Evolutionary conservation across 2,888 invertebrate species (phyloP).

Genomic region (Leptinotarsa rubiginosa): DNA sequence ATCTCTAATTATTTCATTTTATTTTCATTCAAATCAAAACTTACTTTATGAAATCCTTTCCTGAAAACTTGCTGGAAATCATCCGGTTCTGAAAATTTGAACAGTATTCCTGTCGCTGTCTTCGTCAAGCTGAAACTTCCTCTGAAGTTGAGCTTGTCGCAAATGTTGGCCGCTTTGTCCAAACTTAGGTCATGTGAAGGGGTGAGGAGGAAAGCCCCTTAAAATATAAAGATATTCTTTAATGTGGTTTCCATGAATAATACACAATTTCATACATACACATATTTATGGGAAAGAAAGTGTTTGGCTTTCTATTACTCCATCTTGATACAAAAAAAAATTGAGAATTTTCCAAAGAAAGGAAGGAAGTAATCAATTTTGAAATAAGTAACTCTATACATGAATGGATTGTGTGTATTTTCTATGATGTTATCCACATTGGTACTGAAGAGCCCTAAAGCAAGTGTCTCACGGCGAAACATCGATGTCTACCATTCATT

Average conservation of each 20-base stretch:
- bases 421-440: too few species aligned
- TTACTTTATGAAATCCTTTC: slow-evolving; percentile 81
- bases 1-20: background rate
- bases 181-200: slow-evolving; percentile 88
- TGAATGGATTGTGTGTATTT: too few species aligned
- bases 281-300: too few species aligned
- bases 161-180: slow-evolving; percentile 87
- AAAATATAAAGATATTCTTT: slow-evolving; percentile 39
- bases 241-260: background rate
- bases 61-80: slow-evolving; percentile 88
- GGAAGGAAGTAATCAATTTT: too few species aligned
- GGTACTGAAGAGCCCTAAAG: too few species aligned
- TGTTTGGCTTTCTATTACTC: too few species aligned
- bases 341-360: too few species aligned
- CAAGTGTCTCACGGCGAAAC: too few species aligned
- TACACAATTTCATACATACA: background rate
- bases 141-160: slow-evolving; percentile 90
- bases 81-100: slow-evolving; percentile 88
- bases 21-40: background rate
- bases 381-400: too few species aligned
- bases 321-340: too few species aligned
- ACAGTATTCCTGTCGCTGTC: slow-evolving; percentile 88
- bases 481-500: too few species aligned
- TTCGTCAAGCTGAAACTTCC: slow-evolving; percentile 88
- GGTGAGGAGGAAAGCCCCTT: slow-evolving; percentile 83